phyloP scores from a whole-genome alignment of 2,113 vertebrate genomes.

The Serinus canaria region DNA sequence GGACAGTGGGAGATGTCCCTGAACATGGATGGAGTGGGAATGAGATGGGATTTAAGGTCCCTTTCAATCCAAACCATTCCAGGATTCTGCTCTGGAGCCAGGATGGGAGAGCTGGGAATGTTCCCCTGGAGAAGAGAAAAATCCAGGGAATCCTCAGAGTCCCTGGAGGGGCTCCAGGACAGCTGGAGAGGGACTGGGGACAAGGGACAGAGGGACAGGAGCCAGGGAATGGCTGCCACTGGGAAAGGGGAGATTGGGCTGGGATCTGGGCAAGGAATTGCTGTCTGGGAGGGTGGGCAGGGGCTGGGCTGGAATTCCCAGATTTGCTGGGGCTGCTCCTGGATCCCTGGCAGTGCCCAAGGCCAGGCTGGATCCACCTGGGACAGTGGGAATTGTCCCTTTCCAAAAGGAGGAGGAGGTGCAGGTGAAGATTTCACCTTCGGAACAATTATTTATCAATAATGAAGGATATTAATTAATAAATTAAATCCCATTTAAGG shows the following conservation, averaged over 20 bases:
- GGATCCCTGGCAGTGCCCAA: background rate
- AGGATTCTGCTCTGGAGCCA: background rate
- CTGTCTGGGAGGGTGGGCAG: background rate
- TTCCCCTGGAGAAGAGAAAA: background rate
- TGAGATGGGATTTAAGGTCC: background rate
- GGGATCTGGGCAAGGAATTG: background rate
- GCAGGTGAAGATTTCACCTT: background rate
- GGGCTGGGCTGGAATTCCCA: background rate
- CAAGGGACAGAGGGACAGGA: background rate
- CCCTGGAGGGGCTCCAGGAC: background rate
- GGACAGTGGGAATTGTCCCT: fast-evolving
- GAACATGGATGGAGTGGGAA: background rate
- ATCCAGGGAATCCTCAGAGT: background rate
- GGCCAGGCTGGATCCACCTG: background rate
- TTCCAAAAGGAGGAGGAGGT: fast-evolving
- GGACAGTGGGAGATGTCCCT: background rate
- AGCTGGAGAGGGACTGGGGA: background rate
- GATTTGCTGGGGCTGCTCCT: background rate
- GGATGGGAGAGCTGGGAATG: background rate
- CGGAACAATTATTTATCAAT: background rate
- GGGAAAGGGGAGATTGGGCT: background rate
- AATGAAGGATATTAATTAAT: background rate
- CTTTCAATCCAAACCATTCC: background rate
- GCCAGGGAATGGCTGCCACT: background rate
- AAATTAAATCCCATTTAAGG: no score